Conservation (phyloP, 2,797 vertebrate species). For the Hybognathus amarus region DNA sequence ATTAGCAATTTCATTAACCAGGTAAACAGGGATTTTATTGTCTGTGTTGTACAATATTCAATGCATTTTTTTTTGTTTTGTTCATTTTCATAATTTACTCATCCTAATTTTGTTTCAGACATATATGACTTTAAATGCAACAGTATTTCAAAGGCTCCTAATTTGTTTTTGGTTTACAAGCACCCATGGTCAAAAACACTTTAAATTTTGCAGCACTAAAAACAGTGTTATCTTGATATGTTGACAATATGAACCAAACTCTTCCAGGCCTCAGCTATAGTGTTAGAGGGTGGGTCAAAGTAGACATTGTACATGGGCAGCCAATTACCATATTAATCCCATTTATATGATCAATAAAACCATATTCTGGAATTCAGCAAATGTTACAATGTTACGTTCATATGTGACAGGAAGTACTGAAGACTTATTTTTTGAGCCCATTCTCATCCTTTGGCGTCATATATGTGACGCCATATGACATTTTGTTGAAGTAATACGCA, state of each 20-base stretch:
- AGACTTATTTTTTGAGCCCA: neutral
- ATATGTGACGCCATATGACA: no score
- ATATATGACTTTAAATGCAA: neutral
- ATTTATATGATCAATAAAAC: no score
- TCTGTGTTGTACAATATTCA: slow-evolving; percentile 44
- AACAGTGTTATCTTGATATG: neutral
- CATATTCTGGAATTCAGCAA: neutral
- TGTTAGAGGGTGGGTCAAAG: neutral
- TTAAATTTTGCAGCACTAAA: neutral
- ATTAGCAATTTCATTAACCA: slow-evolving; percentile 56
- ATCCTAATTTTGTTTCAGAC: no score
- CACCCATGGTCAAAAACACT: neutral
- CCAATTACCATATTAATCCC: no score
- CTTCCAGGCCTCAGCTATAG: neutral
- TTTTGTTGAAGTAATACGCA: no score
- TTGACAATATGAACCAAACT: neutral
- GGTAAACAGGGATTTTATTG: slow-evolving; percentile 61
- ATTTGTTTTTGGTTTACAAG: neutral
- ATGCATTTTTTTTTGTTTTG: neutral
- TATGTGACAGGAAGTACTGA: neutral
- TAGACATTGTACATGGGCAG: neutral
- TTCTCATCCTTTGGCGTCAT: no score
- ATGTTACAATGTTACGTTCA: neutral
- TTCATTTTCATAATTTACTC: no score
- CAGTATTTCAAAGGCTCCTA: neutral